These are phyloP conservation scores for Rotaria magnacalcarata DNA, from an alignment of 2,888 invertebrate genomes.

Conservation along the genomic window DNA sequence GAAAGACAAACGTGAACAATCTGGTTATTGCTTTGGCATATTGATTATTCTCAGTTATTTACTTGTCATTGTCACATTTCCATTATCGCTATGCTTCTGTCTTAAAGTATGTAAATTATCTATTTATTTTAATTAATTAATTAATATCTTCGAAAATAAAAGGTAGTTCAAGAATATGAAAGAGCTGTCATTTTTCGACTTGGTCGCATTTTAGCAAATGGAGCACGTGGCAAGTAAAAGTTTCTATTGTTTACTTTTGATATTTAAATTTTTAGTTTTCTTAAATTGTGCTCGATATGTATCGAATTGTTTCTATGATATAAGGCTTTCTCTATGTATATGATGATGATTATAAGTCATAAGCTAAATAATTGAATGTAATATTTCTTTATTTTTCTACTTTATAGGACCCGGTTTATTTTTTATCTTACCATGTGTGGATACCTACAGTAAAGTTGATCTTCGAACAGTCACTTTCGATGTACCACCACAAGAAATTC, in stretches of 20 bases:
- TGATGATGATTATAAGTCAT: too few species aligned
- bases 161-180: conserved; percentile 77
- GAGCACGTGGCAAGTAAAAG: conserved; percentile 66
- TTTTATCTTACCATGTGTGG: conserved; percentile 78
- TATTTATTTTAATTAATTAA: neutral
- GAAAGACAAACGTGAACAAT: conserved; percentile 24
- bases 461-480: conserved; percentile 47
- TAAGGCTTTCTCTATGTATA: too few species aligned
- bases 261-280: too few species aligned
- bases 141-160: neutral
- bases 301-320: too few species aligned
- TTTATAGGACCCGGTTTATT: conserved; percentile 76
- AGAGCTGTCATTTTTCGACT: conserved; percentile 83
- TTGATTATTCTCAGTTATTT: conserved; percentile 24
- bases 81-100: conserved; percentile 43
- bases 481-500: conserved; percentile 48
- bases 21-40: conserved; percentile 1
- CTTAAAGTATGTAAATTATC: conserved; percentile 36
- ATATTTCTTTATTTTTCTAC: too few species aligned
- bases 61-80: conserved; percentile 44
- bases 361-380: too few species aligned
- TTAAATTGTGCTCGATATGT: too few species aligned
- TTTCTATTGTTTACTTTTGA: too few species aligned
- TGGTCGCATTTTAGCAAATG: conserved; percentile 89
- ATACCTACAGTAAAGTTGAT: conserved; percentile 48